Base-by-base conservation (phyloP, 53 echinoderm and acorn worm genomes). In the Luidia sarsii region DNA sequence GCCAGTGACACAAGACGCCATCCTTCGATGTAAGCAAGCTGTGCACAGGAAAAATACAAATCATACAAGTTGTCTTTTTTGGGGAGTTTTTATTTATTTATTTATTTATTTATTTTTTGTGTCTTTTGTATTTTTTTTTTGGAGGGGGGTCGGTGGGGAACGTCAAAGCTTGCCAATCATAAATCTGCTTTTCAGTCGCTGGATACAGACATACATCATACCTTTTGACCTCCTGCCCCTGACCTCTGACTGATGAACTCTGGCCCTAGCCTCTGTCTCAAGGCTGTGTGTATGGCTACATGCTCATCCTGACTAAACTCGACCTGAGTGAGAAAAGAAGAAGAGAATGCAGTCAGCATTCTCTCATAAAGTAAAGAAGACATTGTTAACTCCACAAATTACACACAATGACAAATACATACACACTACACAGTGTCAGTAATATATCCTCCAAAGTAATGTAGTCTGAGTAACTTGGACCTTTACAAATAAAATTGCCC, bases 1-100 rank as follows among this genome's bases (percentile, higher is more conserved):
- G 99, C 99, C 52, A 99, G 71, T 13, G 82, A 80, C 48, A 99
- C 74, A 29, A 99, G 55, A 28, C 89, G 85, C 99, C 99, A 99
- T 38, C 99, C 99, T 70, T 99, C 99, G 67, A 99, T 85, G 82
- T 99, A 99, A 5, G 99, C 93, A 62, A 99, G 86, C 99, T 99
- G 85, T 24, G 25, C 48, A 48, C 67, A 6, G 20, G 4, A 4
- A 53, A 53, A 5, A 5, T 10, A 63, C 57, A 7, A 56, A 9
- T 20, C 6, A 56, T 6, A 56, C 57, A 56, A 56, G 5, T 15
- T 7, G 6, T 41, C 6, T 7, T 7, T 41, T 41, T 6, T 41
- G 41, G 11, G 41, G 41, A 7, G n/a, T n/a, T n/a, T n/a, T n/a
- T n/a, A n/a, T n/a, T n/a, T n/a, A n/a, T n/a, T n/a, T 46, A 57